These are phyloP conservation scores for Catharus fuscescens DNA, from an alignment of 2,113 vertebrate genomes.

Conservation along the genomic window DNA sequence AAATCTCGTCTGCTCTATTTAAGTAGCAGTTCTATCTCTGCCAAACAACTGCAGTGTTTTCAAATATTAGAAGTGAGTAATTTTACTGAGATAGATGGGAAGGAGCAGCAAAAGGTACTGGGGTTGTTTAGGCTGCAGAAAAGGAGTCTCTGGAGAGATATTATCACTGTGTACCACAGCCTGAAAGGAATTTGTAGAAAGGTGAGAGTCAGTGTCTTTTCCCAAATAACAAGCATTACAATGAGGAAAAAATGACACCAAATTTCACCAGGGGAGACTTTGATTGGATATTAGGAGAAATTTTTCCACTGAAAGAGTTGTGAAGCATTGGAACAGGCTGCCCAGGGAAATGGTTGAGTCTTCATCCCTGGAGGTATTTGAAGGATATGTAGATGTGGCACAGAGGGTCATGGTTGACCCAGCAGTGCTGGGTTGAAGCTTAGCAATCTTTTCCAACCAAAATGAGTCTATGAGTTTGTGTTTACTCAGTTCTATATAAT, in stretches of 20 bases:
- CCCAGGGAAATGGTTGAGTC: not conserved
- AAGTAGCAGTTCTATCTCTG: not conserved
- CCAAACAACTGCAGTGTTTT: not conserved
- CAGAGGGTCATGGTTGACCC: not conserved
- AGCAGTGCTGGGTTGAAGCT: not conserved
- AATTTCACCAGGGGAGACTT: not conserved
- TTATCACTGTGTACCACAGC: not conserved
- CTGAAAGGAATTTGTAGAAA: not conserved
- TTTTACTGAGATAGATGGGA: not conserved
- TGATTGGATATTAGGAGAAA: not conserved
- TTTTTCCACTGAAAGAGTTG: not conserved
- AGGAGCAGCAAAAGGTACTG: not conserved
- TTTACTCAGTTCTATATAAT: not conserved
- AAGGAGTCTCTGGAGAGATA: not conserved
- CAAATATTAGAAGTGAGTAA: not conserved
- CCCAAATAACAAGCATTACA: not conserved
- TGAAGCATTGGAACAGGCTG: not conserved
- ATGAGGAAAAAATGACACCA: accelerated
- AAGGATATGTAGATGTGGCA: not conserved
- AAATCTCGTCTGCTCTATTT: not conserved
- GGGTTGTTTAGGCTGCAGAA: not conserved
- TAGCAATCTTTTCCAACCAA: not conserved
- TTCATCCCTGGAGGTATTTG: not conserved
- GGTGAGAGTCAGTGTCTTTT: accelerated
- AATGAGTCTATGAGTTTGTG: not conserved